Base-by-base conservation (phyloP, 2,888 invertebrate species). In the Hydropsyche betteni region DNA sequence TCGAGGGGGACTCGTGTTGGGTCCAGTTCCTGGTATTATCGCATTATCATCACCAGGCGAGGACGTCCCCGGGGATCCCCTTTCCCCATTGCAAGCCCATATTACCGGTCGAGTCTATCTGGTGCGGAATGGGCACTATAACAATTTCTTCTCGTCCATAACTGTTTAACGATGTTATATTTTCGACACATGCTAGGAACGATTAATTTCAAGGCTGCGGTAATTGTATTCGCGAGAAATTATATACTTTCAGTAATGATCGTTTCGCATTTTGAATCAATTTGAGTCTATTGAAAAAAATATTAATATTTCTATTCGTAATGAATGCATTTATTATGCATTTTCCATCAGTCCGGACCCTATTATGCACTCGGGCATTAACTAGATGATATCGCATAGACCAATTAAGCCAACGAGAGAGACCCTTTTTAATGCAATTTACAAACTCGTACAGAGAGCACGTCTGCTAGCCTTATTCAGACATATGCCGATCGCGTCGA, bases 31-130 rank as follows among this genome's bases (percentile, higher is more conserved):
- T 44, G 64, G 75, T 44, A 75, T 75, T 75, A 75, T 75, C 72
- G 75, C 75, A 75, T 75, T 75, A 75, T 71, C 75, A 72, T 61
- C 75, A 71, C 75, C 75, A 61, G 71, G 52, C 68, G 38, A 69
- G 75, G 51, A 69, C 70, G 70, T 72, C 75, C 75, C 72, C 51
- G 68, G 75, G 68, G 58, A 52, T 38, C 50, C 72, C 70, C 38
- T 34, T 58, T 55, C 64, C 50, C 72, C 70, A 12, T 34, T 58
- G 72, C 64, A 64, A 34, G 16, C 44, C 24, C 24, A 24, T 38
- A 36, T 72, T 72, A 72, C 55, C 55, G 38, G 69, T 24, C 69
- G 58, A 64, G 34, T n/a, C 10, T 44, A 44, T 44, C 44, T 34
- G 58, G 70, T 51, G 52, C 70, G 70, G 44, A 70, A 50, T 70